phyloP scores from a whole-genome alignment of 2,888 invertebrate species.

The Calameuta filiformis region DNA sequence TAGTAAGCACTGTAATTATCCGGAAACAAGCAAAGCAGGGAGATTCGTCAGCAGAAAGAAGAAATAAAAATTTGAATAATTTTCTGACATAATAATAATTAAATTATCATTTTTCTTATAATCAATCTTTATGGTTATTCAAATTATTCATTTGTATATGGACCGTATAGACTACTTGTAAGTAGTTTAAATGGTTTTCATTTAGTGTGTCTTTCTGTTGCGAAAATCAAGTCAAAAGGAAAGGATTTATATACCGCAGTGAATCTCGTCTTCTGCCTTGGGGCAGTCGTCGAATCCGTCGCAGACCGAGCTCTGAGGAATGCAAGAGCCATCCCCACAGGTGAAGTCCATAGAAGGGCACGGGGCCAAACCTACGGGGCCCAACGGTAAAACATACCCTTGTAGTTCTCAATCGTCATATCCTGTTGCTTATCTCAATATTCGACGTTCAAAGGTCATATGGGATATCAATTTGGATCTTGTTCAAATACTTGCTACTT shows the following conservation, averaged over 20 bases:
- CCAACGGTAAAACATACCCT: constrained; percentile 46
- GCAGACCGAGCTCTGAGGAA: constrained; percentile 76
- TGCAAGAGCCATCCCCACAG: constrained; percentile 80
- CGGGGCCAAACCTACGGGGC: constrained; percentile 59
- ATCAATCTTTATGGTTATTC: neutral
- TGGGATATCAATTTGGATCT: neutral
- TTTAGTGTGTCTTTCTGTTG: neutral
- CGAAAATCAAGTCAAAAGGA: constrained; percentile 10
- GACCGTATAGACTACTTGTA: neutral
- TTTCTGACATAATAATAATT: neutral
- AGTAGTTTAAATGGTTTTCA: neutral
- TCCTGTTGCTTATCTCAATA: constrained; percentile 10
- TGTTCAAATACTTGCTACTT: neutral
- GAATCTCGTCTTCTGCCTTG: constrained; percentile 66
- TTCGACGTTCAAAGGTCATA: neutral
- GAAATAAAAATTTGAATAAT: neutral
- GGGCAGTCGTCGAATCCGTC: constrained; percentile 80
- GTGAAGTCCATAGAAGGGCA: constrained; percentile 71
- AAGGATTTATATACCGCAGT: constrained; percentile 57
- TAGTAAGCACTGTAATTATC: neutral
- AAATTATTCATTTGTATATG: neutral
- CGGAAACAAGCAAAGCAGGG: constrained; percentile 2
- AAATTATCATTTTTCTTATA: neutral
- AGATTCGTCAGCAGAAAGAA: neutral
- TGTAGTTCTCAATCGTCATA: constrained; percentile 38